Conservation (phyloP, 2,888 invertebrate genomes). For the Coenonympha glycerion region DNA sequence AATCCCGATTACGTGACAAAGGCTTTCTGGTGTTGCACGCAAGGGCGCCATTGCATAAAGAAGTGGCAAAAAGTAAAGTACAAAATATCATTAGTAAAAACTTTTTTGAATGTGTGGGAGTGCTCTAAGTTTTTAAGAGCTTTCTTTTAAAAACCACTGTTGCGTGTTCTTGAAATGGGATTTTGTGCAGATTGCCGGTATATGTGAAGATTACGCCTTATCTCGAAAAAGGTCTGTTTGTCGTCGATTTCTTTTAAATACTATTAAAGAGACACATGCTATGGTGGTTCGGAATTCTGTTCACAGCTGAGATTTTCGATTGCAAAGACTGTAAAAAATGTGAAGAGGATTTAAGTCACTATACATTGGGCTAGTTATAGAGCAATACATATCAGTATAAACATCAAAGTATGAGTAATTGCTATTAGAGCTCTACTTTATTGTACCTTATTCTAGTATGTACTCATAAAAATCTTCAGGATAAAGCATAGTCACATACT, state of each 20-base stretch:
- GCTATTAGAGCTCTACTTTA: no score
- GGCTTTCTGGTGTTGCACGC: constrained; percentile 45
- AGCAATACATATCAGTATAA: no score
- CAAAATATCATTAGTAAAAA: constrained; percentile 42
- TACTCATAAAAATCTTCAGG: no score
- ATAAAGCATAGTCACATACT: no score
- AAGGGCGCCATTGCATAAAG: constrained; percentile 49
- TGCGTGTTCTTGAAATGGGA: constrained; percentile 70
- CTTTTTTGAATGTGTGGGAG: constrained; percentile 66
- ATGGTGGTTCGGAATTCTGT: constrained; percentile 20
- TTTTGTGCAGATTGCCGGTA: constrained; percentile 60
- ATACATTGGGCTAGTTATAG: no score
- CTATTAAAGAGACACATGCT: constrained; percentile 49
- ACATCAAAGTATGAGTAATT: no score
- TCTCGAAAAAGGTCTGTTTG: constrained; percentile 49
- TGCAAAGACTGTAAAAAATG: background rate
- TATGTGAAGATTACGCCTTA: constrained; percentile 54
- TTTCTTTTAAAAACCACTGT: constrained; percentile 62
- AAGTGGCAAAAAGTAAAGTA: constrained; percentile 44
- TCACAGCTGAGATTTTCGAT: constrained; percentile 1
- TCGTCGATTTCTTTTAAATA: constrained; percentile 53
- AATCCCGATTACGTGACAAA: constrained; percentile 53
- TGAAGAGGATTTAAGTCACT: background rate
- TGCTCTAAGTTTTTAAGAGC: constrained; percentile 47
- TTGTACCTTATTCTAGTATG: no score